These are phyloP conservation scores for Rhagonycha fulva DNA, from an alignment of 2,888 invertebrate species.

Conservation along the genomic window DNA sequence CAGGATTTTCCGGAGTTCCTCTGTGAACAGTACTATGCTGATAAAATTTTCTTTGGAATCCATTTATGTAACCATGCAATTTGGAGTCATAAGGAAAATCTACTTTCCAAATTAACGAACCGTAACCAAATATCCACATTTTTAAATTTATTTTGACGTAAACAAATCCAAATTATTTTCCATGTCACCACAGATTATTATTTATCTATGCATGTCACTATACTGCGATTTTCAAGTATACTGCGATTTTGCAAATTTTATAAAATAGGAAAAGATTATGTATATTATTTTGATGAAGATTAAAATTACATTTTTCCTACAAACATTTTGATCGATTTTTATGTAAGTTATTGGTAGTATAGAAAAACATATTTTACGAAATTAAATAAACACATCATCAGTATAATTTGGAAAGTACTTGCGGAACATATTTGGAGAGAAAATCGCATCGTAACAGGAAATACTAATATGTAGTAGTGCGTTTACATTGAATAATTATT, in stretches of 20 bases:
- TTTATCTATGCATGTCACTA: too few relatives aligned
- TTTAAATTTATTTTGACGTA: not conserved
- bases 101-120: conserved; percentile 93
- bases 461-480: too few relatives aligned
- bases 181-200: not conserved
- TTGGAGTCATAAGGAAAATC: conserved; percentile 86
- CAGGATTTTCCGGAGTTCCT: conserved; percentile 85
- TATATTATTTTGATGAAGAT: too few relatives aligned
- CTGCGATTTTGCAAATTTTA: not conserved
- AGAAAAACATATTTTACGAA: too few relatives aligned
- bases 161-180: not conserved
- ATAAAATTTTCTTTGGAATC: conserved; percentile 84
- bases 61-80: conserved; percentile 79
- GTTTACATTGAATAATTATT: too few relatives aligned
- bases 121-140: conserved; percentile 96
- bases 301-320: not conserved
- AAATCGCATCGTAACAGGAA: too few relatives aligned
- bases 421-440: too few relatives aligned
- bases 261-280: not conserved
- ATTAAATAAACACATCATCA: too few relatives aligned
- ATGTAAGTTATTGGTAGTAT: not conserved
- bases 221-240: not conserved
- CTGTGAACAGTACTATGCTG: conserved; percentile 94
- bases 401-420: too few relatives aligned
- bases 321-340: not conserved